Percentiles rank a stretch among this genome's conserved stretches.
Conservation (phyloP, 2,113 vertebrate genomes). For the Actinemys pallida region DNA sequence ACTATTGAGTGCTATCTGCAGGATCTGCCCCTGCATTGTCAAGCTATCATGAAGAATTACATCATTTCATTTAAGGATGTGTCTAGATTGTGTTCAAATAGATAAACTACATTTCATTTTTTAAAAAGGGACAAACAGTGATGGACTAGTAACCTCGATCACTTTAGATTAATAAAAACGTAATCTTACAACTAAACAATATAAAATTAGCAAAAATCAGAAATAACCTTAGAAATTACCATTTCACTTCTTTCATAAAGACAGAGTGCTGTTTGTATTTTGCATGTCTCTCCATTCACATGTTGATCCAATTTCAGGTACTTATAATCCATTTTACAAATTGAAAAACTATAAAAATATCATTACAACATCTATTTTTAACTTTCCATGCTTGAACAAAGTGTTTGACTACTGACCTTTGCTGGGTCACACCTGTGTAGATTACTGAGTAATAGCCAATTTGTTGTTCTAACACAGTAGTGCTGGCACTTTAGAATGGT, state of each 20-base stretch:
- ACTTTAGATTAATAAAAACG: conserved; percentile 41
- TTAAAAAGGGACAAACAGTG: conserved; percentile 20
- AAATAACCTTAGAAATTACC: neutral
- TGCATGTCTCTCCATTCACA: neutral
- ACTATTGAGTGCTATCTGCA: neutral
- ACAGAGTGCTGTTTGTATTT: conserved; percentile 15
- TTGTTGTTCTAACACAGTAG: conserved; percentile 36
- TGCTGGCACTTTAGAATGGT: neutral
- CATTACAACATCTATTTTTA: conserved; percentile 67
- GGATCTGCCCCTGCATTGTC: neutral
- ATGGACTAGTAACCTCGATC: conserved; percentile 39
- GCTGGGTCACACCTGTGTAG: conserved; percentile 58
- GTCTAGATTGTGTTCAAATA: conserved; percentile 35
- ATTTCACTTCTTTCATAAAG: conserved; percentile 29
- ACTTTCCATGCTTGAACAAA: conserved; percentile 55
- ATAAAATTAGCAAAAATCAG: neutral
- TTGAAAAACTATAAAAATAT: conserved; percentile 28
- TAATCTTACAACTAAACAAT: conserved; percentile 21
- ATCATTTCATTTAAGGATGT: conserved; percentile 40
- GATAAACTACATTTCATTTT: conserved; percentile 55
- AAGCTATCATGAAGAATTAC: neutral
- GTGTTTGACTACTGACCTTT: conserved; percentile 60
- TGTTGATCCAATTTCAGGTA: conserved; percentile 45
- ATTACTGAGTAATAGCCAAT: conserved; percentile 37
- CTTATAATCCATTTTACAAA: conserved; percentile 48